Evolutionary conservation across 1,140 invertebrate species (phyloP), one percentile per base, ranked within the genome.

Genomic region (Drosophila bifasciata): DNA sequence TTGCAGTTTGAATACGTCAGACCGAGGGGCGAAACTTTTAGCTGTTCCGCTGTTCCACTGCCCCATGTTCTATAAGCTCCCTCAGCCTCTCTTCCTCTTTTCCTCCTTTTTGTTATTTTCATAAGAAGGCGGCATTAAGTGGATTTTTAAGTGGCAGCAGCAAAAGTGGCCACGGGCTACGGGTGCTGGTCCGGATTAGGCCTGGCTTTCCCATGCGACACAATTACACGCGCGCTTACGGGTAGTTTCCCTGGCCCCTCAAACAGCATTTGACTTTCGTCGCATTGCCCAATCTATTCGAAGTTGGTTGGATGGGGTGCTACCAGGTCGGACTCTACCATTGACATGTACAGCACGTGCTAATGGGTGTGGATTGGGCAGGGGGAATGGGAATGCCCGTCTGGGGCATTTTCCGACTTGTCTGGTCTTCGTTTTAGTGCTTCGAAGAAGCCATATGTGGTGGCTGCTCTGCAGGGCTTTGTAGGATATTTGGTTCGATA

Each of bases 1-100:
- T 86, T 88, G 81, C 81, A 86, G 77, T 86, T 88, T 86, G 81
- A 86, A 86, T 86, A 86, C 81, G 79, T 77, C 81, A 85, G 62
- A 52, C 39, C 9, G 46, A 7, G 23, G 25, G 16, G 21, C 43
- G 45, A 51, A 52, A 57, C 60, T 74, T 48, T 39, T 25, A 11
- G 46, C 44, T 32, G 41, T 67, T 25, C 21, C 17, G 23, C 39
- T 32, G 41, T 67, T 40, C 21, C 17, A 25, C 39, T 25, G 13
- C 11, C 11, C 28, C 16, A 32, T 32, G 28, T 3, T 11, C 28
- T 11, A 32, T 32, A 11, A 32, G 28, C 15, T 60, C 55, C 49
- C 43, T 21, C 41, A 17, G 16, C 50, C 21, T 45, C 39, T 48
- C 19, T 56, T 46, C 28, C 40, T 60, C 46, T 56, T 40, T 39